Percentiles rank a stretch among this genome's conserved stretches.
Conservation (phyloP, 2,797 vertebrate species). For the Semotilus atromaculatus region DNA sequence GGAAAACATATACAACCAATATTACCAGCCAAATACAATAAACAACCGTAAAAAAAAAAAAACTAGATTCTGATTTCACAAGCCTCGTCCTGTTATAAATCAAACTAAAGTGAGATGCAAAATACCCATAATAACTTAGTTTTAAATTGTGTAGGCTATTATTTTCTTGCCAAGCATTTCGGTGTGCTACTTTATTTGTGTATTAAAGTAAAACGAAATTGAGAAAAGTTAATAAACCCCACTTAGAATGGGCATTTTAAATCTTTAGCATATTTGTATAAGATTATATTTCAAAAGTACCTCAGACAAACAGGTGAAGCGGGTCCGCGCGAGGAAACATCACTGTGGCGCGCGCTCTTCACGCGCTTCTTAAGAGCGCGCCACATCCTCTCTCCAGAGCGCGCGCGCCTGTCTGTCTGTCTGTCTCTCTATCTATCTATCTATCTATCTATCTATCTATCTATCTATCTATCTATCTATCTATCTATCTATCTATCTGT, state of each 20-base stretch:
- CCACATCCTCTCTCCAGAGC: neutral
- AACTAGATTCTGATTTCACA: neutral
- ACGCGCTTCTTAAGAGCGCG: neutral
- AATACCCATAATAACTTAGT: neutral
- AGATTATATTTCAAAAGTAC: neutral
- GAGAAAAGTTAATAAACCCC: neutral
- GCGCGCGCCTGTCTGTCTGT: neutral
- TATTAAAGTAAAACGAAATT: neutral
- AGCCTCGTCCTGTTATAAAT: neutral
- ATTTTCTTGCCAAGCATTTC: neutral
- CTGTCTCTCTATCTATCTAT: too few species aligned
- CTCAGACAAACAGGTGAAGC: conserved; percentile 5
- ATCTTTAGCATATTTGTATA: neutral
- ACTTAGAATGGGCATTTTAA: neutral
- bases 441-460: too few species aligned
- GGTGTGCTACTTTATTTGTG: neutral
- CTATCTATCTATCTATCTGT: too few species aligned
- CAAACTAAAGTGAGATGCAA: neutral
- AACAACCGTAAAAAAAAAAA: neutral
- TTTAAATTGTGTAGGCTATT: neutral
- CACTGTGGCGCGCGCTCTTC: conserved; percentile 8
- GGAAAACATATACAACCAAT: neutral
- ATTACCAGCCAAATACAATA: neutral
- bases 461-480: too few species aligned
- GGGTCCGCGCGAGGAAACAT: neutral